Conservation (phyloP, 1,140 invertebrate species). For the Plutomurus gul region DNA sequence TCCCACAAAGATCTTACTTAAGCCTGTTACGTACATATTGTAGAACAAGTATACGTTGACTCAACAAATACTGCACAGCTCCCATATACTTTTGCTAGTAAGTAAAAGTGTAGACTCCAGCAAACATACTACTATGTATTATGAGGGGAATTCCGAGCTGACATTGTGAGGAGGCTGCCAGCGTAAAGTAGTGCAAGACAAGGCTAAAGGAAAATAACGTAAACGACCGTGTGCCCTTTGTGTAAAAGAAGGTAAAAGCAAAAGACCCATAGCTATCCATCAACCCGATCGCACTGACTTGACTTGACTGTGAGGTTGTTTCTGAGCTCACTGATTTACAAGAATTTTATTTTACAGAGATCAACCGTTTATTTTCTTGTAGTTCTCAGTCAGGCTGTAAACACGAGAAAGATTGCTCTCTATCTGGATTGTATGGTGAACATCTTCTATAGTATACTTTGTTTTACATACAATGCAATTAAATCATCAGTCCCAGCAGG, state of each 20-base stretch:
- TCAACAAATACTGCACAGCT: no score
- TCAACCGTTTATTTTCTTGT: constrained; percentile 14
- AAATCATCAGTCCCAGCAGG: no score
- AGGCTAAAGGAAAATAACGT: background rate
- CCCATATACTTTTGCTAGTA: background rate
- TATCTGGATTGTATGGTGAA: no score
- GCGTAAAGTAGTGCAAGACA: background rate
- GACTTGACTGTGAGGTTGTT: no score
- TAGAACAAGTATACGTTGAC: no score
- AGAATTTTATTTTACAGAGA: constrained; percentile 15
- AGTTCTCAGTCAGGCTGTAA: no score
- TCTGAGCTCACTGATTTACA: constrained; percentile 1
- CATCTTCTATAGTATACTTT: no score
- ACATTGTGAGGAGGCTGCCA: background rate
- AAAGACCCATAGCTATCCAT: background rate
- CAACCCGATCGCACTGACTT: constrained; percentile 3
- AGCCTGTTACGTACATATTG: no score
- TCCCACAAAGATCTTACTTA: no score
- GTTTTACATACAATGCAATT: no score
- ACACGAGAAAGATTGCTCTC: background rate
- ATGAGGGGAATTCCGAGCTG: background rate
- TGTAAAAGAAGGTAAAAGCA: background rate
- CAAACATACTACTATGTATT: no score
- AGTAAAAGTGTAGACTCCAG: background rate
- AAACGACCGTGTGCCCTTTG: background rate